Evolutionary conservation across 2,797 vertebrate genomes (phyloP), one percentile per base, ranked within the genome.

Genomic region (Balearica regulorum): DNA sequence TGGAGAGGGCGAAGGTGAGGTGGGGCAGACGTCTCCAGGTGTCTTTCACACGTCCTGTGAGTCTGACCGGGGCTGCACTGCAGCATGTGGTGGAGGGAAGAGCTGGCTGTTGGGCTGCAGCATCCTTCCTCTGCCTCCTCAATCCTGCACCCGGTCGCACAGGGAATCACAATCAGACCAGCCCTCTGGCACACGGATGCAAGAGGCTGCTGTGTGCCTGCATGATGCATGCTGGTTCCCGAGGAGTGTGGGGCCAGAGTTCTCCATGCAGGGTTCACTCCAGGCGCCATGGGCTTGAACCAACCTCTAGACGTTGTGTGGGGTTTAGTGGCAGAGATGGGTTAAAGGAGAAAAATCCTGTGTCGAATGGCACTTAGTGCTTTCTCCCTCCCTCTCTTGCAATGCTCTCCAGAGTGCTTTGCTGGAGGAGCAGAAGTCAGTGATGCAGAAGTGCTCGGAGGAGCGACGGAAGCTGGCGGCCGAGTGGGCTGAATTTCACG

Each of bases 1-100:
- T 99, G 93, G 99, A 99, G 81, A 98, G 98, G 93, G 99, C 99
- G 1, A 99, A 99, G 98, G 99, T 99, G 87, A 97, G 97, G 18
- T 21, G 9, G 44, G 16, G 7, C 6, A 1, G 2, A 33, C 6
- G 16, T n/a, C 33, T 87, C 53, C 21, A 12, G 29, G 26, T 69
- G 81, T 17, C 66, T 51, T 60, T 81, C 35, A 16, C 4, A 3
- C 20, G 41, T 55, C 46, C 28, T 1, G 0, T 39, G 19, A 60
- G 21, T 44, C 55, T 44, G 28, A 19, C 8, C 2, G 3, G 35
- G 22, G 44, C 61, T 49, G 39, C 8, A 1, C 29, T 11, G 8
- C 0, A 0, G 28, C 3, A 9, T 55, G 15, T n/a, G 11, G n/a
- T 54, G 29, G 41, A 43, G 48, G 41, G 29, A 43, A 26, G 19